These are phyloP conservation scores for Rhinogobio ventralis DNA, from an alignment of 2,797 vertebrate genomes.

Conservation along the genomic window DNA sequence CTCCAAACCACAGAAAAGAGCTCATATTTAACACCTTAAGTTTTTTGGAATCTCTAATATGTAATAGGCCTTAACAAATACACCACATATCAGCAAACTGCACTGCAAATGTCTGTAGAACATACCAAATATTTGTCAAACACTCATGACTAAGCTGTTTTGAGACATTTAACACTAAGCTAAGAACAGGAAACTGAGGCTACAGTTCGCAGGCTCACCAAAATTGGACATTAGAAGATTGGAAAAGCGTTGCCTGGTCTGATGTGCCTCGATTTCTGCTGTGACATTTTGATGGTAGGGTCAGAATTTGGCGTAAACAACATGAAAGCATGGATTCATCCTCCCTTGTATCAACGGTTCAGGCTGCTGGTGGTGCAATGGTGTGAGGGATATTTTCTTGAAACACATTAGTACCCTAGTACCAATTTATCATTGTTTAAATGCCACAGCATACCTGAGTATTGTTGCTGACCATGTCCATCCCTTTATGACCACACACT, in stretches of 20 bases:
- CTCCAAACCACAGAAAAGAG: neutral
- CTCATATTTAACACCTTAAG: neutral
- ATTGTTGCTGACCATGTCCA: neutral
- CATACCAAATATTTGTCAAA: neutral
- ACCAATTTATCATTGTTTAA: no score
- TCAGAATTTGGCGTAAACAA: conserved; percentile 55
- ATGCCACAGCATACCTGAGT: neutral
- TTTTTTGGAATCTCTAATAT: neutral
- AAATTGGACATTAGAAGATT: neutral
- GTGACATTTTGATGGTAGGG: conserved; percentile 32
- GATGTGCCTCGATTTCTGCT: conserved; percentile 17
- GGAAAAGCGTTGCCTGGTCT: neutral
- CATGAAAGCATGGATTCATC: conserved; percentile 51
- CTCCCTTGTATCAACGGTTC: conserved; percentile 49
- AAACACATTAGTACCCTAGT: no score
- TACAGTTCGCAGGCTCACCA: neutral
- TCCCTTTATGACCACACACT: no score
- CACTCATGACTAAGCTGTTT: neutral
- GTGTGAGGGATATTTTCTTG: neutral
- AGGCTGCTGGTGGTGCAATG: neutral
- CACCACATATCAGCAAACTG: neutral
- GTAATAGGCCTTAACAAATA: neutral
- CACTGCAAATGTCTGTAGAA: neutral
- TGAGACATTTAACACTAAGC: neutral
- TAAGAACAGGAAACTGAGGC: neutral